Evolutionary conservation across 2,888 invertebrate species (phyloP).

Genomic region (Sphecodes monilicornis): DNA sequence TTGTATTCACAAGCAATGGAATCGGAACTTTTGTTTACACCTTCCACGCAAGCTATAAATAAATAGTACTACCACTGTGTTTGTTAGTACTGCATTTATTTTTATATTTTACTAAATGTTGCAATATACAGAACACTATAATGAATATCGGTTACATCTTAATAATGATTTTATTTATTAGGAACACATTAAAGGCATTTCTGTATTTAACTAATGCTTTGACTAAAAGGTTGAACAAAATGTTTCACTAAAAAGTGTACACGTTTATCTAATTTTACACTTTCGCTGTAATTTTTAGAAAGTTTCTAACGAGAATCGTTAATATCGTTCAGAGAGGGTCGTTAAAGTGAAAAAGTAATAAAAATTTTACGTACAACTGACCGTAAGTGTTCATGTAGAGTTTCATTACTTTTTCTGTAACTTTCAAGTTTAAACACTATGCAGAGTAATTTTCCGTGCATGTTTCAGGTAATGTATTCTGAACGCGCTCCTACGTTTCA

Average conservation of each 20-base stretch:
- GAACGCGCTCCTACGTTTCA: background rate
- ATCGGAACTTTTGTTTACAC: background rate
- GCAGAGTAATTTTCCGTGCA: background rate
- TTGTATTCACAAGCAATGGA: background rate
- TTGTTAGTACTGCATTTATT: background rate
- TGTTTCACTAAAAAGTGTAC: too few species aligned
- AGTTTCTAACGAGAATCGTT: background rate
- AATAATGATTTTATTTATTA: background rate
- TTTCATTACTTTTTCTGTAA: background rate
- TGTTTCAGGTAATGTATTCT: constrained; percentile 13
- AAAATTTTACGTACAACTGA: background rate
- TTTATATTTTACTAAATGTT: background rate
- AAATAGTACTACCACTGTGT: background rate
- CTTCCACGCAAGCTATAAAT: background rate
- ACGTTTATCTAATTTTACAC: too few species aligned
- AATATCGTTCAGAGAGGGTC: background rate
- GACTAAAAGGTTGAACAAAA: background rate
- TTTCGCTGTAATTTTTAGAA: background rate
- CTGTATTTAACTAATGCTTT: background rate
- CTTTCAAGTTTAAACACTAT: background rate
- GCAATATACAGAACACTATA: background rate
- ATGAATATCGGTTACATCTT: background rate
- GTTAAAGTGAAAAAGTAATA: background rate
- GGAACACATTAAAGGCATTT: background rate
- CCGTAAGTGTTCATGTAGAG: background rate